These are phyloP conservation scores for Phycodurus eques DNA, from an alignment of 2,113 vertebrate genomes.

Conservation along the genomic window DNA sequence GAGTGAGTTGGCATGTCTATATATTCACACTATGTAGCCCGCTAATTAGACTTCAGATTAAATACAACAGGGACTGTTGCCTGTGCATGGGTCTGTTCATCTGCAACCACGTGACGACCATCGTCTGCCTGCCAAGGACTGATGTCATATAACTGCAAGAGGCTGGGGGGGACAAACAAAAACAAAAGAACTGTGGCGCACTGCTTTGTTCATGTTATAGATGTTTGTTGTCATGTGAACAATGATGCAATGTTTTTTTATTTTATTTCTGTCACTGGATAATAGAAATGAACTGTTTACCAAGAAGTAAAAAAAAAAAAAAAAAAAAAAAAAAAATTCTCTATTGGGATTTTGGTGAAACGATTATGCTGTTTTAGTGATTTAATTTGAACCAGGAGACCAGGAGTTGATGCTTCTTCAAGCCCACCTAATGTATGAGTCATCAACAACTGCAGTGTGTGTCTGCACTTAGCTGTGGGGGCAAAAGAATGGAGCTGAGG, in stretches of 20 bases:
- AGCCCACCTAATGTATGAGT: conserved; percentile 31
- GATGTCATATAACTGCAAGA: background rate
- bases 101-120: conserved; percentile 41
- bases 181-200: background rate
- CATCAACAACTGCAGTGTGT: conserved; percentile 16
- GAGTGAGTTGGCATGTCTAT: conserved; percentile 33
- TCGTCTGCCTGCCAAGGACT: conserved; percentile 20
- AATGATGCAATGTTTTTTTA: background rate
- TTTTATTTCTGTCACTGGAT: background rate
- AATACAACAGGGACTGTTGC: conserved; percentile 27
- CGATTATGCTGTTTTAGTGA: background rate
- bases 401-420: background rate
- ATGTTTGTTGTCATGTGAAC: background rate
- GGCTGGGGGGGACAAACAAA: background rate
- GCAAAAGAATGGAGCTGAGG: conserved; percentile 17
- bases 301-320: no score
- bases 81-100: conserved; percentile 17
- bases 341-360: background rate
- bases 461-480: background rate
- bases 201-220: background rate
- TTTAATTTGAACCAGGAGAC: background rate
- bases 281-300: background rate
- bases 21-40: conserved; percentile 28
- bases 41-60: conserved; percentile 50
- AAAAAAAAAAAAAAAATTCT: no score